A percentile compares a stretch with the other conserved stretches of the same genome.
Evolutionary conservation across 1,140 invertebrate genomes (phyloP).

Genomic region (Drosophila hydei): DNA sequence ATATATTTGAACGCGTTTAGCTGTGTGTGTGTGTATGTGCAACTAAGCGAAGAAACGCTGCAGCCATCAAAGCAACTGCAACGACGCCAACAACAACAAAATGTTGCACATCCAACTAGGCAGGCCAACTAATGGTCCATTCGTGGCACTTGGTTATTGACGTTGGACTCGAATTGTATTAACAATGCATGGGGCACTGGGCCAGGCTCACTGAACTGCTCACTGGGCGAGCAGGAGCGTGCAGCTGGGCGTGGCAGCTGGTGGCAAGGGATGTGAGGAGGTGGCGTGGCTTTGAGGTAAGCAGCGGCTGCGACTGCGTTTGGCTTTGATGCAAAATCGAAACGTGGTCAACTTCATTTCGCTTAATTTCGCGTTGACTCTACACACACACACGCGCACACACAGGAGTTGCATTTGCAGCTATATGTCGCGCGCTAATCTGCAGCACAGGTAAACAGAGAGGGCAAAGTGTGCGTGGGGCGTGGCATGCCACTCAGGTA

Average conservation of each 20-base stretch:
- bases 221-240: slow-evolving; percentile 4
- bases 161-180: slow-evolving; percentile 78
- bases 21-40: slow-evolving; percentile 35
- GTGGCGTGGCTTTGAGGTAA: neutral
- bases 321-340: slow-evolving; percentile 81
- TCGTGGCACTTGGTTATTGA: slow-evolving; percentile 82
- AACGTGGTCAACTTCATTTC: slow-evolving; percentile 82
- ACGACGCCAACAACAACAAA: slow-evolving; percentile 15
- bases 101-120: slow-evolving; percentile 54
- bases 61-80: slow-evolving; percentile 40
- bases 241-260: neutral
- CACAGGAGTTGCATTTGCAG: slow-evolving; percentile 16
- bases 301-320: slow-evolving; percentile 49
- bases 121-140: slow-evolving; percentile 78
- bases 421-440: slow-evolving; percentile 59
- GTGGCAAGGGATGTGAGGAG: neutral
- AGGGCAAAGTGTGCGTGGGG: neutral
- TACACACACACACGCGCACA: slow-evolving; percentile 36
- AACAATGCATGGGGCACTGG: slow-evolving; percentile 69
- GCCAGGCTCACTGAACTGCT: slow-evolving; percentile 42
- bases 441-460: slow-evolving; percentile 24
- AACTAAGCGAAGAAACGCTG: slow-evolving; percentile 56
- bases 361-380: slow-evolving; percentile 76
- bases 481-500: slow-evolving; percentile 70
- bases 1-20: slow-evolving; percentile 11